Evolutionary conservation across 2,113 vertebrate genomes (phyloP).

Genomic region (Hypocryptadius cinnamomeus): DNA sequence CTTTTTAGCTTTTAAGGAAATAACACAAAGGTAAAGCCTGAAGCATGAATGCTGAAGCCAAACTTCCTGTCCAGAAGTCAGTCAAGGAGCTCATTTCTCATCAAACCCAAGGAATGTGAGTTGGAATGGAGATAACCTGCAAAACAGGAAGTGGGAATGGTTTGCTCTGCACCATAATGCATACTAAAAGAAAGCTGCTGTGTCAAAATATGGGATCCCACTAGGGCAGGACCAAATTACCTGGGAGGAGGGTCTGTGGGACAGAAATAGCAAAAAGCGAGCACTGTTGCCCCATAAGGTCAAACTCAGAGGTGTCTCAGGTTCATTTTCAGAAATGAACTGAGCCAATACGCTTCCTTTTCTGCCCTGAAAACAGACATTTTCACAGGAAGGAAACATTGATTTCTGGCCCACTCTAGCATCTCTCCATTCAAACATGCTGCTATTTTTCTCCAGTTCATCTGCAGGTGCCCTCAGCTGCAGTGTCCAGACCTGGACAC

Average conservation of each 20-base stretch:
- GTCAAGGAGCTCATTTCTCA: not conserved
- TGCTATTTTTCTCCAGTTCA: not conserved
- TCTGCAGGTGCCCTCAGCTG: not conserved
- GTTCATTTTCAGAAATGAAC: not conserved
- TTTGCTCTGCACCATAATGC: not conserved
- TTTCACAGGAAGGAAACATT: not conserved
- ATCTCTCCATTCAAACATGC: not conserved
- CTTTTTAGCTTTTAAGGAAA: not conserved
- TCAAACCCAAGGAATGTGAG: not conserved
- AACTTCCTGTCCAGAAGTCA: not conserved
- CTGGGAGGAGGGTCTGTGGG: not conserved
- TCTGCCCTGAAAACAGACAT: not conserved
- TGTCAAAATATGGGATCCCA: not conserved
- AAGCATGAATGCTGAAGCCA: not conserved
- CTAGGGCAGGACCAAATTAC: fast-evolving
- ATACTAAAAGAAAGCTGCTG: not conserved
- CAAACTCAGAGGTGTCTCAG: not conserved
- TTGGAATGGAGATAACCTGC: not conserved
- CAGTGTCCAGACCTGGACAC: not conserved
- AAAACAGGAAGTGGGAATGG: not conserved
- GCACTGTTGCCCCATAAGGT: not conserved
- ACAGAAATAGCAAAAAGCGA: not conserved
- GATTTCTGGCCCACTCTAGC: not conserved
- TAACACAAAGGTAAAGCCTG: not conserved
- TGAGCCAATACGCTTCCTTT: not conserved